A percentile compares a stretch with the other conserved stretches of the same genome.
Conservation (phyloP, 2,113 vertebrate species). For the Pseudolaguvia tuberculata region DNA sequence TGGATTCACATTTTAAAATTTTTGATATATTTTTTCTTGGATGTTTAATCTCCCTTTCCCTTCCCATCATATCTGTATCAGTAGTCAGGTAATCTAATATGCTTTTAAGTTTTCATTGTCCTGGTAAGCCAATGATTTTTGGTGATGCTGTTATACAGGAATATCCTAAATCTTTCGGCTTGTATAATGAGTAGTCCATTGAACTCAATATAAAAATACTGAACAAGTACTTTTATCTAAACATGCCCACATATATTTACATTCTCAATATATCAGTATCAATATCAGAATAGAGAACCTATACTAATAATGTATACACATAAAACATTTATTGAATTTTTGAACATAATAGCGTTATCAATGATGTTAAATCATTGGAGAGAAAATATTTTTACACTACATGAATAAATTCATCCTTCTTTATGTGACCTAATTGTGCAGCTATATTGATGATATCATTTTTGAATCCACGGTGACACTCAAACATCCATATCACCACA, state of each 20-base stretch:
- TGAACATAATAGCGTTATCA: too few relatives aligned
- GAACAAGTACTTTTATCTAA: not conserved
- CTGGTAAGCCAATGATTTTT: not conserved
- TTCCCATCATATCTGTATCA: conserved; percentile 7
- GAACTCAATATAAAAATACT: not conserved
- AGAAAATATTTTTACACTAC: not conserved
- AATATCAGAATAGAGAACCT: not conserved
- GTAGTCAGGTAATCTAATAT: conserved; percentile 35
- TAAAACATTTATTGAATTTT: not conserved
- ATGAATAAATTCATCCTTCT: not conserved
- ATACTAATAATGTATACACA: not conserved
- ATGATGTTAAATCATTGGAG: too few relatives aligned
- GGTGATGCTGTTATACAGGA: not conserved
- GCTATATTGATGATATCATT: not conserved
- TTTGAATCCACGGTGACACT: not conserved
- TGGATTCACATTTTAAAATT: not conserved
- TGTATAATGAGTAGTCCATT: not conserved
- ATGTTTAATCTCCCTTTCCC: conserved; percentile 21
- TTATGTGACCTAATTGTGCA: not conserved
- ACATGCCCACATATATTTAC: not conserved
- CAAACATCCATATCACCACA: not conserved
- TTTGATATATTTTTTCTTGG: not conserved
- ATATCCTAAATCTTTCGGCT: not conserved
- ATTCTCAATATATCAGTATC: not conserved
- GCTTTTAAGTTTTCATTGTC: conserved; percentile 9